Percentiles rank a stretch among this genome's conserved stretches.
These are phyloP conservation scores for Daubentonia madagascariensis DNA, from an alignment of 2,113 vertebrate genomes.

Conservation along the genomic window DNA sequence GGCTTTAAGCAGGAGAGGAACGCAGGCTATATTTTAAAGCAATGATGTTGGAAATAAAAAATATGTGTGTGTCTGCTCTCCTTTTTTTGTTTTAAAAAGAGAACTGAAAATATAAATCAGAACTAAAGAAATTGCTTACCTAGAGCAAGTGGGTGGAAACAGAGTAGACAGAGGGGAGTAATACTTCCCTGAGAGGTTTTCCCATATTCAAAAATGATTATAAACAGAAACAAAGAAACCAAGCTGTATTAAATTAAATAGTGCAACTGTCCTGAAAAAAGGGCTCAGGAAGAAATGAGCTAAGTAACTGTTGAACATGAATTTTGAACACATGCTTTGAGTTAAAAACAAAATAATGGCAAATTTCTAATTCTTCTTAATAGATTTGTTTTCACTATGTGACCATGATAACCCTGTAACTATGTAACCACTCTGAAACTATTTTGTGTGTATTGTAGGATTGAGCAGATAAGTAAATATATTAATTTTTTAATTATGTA, in stretches of 20 bases:
- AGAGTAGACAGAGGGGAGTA: background rate
- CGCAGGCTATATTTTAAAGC: background rate
- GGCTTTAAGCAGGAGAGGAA: background rate
- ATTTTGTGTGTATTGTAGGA: background rate
- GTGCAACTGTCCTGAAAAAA: background rate
- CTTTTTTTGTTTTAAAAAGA: background rate
- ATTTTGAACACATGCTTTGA: background rate
- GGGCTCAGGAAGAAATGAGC: background rate
- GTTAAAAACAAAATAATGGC: background rate
- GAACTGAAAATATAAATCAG: background rate
- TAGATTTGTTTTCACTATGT: background rate
- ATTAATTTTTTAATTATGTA: background rate
- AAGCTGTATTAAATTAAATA: background rate
- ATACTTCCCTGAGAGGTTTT: background rate
- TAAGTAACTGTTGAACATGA: background rate
- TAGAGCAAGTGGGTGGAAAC: background rate
- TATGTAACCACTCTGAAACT: background rate
- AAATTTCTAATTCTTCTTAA: background rate
- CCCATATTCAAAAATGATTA: background rate
- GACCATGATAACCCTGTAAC: background rate
- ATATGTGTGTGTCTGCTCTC: background rate
- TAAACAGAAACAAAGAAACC: background rate
- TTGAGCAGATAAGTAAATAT: background rate
- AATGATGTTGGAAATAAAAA: background rate
- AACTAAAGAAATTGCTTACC: background rate